These are phyloP conservation scores for Cetoscarus ocellatus DNA, from an alignment of 2,797 vertebrate species.

Conservation along the genomic window DNA sequence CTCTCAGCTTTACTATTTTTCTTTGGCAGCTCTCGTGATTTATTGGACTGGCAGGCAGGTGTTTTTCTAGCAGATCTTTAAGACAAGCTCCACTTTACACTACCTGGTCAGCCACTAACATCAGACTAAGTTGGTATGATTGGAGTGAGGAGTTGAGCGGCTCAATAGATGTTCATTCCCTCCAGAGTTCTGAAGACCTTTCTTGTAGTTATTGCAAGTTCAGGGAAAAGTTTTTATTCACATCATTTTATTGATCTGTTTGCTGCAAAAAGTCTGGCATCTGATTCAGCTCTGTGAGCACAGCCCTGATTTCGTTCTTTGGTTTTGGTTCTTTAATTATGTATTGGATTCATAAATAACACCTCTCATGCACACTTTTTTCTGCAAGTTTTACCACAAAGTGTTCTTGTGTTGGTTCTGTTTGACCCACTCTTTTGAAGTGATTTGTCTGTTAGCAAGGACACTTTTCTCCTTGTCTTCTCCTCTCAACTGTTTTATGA, in stretches of 20 bases:
- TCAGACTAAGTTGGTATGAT: not conserved
- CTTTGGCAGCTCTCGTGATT: not conserved
- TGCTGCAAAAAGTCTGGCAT: not conserved
- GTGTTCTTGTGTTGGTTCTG: slow-evolving; percentile 3
- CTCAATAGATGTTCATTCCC: not conserved
- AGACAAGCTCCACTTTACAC: not conserved
- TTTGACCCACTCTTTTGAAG: slow-evolving; percentile 4
- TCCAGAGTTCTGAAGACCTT: not conserved
- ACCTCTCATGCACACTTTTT: slow-evolving; percentile 12
- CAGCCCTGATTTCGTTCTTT: not conserved
- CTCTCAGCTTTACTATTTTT: not conserved
- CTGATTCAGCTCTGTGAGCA: not conserved
- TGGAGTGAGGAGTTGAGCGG: not conserved
- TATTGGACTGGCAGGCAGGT: not conserved
- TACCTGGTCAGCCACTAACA: not conserved
- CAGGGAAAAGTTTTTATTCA: not conserved
- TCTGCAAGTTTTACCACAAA: not conserved
- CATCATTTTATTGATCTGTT: slow-evolving; percentile 1
- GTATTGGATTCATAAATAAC: slow-evolving; percentile 18
- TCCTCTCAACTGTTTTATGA: too few species aligned
- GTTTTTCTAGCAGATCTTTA: not conserved
- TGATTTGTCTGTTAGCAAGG: not conserved
- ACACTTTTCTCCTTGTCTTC: not conserved
- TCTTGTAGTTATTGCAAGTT: not conserved
- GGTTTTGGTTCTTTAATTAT: slow-evolving; percentile 26